Base-by-base conservation (phyloP, 1,140 invertebrate species). In the Drosophila biarmipes region DNA sequence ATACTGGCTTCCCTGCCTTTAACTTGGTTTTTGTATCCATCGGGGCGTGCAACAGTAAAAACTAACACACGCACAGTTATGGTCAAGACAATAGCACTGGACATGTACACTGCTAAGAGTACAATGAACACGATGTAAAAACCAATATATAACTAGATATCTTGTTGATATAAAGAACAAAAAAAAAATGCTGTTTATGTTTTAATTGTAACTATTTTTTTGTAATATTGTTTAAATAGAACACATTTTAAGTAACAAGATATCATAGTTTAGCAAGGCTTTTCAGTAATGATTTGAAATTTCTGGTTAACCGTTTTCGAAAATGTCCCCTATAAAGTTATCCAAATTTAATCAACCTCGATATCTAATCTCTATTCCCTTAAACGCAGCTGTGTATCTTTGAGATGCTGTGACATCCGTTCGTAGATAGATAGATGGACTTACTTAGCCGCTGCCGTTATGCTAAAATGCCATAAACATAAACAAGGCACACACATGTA, bases 391-490 rank as follows among this genome's bases (percentile, higher is more conserved):
- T 63, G 54, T 55, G 40, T 69, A 61, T 64, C 21, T 51, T 34
- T 53, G 37, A 68, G 51, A 53, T 64, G 34, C 38, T 67, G 35
- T 64, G 37, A 15, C 14, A 42, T 43, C 61, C 64, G 43, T 10
- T 45, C 31, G 38, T 34, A 21, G 29, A 8, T 48, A 37, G 42
- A 66, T 66, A 48, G 38, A 59, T 71, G 63, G 40, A 55, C 51
- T 69, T 68, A 68, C 49, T 69, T 69, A 67, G 63, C 66, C 43
- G 29, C 45, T 49, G 37, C 31, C 55, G 53, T 69, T 76, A 72
- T 81, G 78, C 68, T 69, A 79, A 75, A 79, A 85, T 73, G 74
- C 64, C 75, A 81, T 81, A 87, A 86, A 81, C 81, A 86, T 87
- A 86, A 86, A 86, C 81, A 86, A 73, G 73, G 38, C 58, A 56